Evolutionary conservation across 2,888 invertebrate species (phyloP).

Genomic region (Zele albiditarsus): DNA sequence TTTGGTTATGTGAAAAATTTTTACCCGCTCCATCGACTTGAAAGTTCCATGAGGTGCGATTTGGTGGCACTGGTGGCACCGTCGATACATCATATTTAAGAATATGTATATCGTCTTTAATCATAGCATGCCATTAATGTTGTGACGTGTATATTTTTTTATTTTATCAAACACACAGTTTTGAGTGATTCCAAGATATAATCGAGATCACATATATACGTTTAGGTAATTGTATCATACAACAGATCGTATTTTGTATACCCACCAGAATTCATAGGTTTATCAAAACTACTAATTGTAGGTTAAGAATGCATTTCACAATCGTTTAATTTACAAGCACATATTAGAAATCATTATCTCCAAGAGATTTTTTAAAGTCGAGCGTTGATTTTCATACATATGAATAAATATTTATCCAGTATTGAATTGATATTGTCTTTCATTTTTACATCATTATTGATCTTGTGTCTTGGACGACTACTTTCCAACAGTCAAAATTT

Average conservation of each 20-base stretch:
- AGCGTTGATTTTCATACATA: background rate
- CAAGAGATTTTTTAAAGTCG: too few species aligned
- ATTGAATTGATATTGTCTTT: background rate
- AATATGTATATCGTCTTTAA: too few species aligned
- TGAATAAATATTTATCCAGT: background rate
- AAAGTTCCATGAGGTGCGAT: too few species aligned
- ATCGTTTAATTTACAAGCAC: background rate
- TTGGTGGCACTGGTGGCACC: too few species aligned
- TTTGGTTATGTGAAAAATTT: too few species aligned
- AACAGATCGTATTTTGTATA: background rate
- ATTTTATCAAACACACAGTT: background rate
- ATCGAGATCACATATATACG: background rate
- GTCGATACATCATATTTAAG: too few species aligned
- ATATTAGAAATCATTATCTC: background rate
- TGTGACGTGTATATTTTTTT: conserved; percentile 26
- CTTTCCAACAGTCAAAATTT: background rate
- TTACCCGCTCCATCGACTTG: too few species aligned
- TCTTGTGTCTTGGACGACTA: background rate
- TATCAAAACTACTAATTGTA: background rate
- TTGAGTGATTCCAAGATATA: background rate
- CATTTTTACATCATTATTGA: background rate
- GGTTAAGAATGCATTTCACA: background rate
- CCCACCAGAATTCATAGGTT: background rate
- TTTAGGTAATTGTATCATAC: background rate
- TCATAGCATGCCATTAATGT: conserved; percentile 18